Evolutionary conservation across 1,140 invertebrate species (phyloP).

Genomic region (Macrocentrus cingulum): DNA sequence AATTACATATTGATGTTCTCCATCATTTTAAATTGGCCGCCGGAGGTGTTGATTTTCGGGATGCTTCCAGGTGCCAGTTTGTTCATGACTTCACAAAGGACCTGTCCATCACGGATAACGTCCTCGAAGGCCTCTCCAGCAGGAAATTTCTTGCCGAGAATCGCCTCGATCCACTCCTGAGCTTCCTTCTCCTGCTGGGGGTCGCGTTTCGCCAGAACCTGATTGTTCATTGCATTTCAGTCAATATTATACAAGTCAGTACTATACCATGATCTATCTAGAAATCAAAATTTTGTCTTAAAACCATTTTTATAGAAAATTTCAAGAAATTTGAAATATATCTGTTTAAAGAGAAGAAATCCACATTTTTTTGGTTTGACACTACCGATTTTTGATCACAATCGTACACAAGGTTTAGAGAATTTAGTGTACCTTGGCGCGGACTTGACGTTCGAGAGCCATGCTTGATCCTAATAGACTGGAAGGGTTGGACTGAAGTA

Average conservation of each 20-base stretch:
- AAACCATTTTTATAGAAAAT: too few relatives aligned
- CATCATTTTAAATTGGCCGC: conserved; percentile 93
- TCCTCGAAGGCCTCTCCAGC: conserved; percentile 69
- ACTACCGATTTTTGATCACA: too few relatives aligned
- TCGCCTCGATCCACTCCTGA: conserved; percentile 84
- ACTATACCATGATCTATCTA: too few relatives aligned
- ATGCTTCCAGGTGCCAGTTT: conserved; percentile 80
- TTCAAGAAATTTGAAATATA: too few relatives aligned
- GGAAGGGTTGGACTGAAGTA: conserved; percentile 50
- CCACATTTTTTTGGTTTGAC: not conserved
- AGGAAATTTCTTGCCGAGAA: conserved; percentile 80
- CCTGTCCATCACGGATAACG: conserved; percentile 78
- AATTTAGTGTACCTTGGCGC: conserved; percentile 67
- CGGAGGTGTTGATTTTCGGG: conserved; percentile 79
- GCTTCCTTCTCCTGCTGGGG: conserved; percentile 81
- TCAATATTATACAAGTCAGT: too few relatives aligned
- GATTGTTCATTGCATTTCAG: too few relatives aligned
- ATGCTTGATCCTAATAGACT: conserved; percentile 58
- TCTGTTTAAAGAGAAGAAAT: too few relatives aligned
- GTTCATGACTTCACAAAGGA: conserved; percentile 85
- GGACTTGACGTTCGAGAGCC: conserved; percentile 80
- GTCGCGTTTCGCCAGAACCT: conserved; percentile 83
- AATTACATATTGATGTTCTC: conserved; percentile 87
- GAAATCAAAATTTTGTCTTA: too few relatives aligned
- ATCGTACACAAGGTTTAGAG: conserved; percentile 7